These are phyloP conservation scores for Noturus placidus DNA, from an alignment of 2,113 vertebrate genomes.

Conservation along the genomic window DNA sequence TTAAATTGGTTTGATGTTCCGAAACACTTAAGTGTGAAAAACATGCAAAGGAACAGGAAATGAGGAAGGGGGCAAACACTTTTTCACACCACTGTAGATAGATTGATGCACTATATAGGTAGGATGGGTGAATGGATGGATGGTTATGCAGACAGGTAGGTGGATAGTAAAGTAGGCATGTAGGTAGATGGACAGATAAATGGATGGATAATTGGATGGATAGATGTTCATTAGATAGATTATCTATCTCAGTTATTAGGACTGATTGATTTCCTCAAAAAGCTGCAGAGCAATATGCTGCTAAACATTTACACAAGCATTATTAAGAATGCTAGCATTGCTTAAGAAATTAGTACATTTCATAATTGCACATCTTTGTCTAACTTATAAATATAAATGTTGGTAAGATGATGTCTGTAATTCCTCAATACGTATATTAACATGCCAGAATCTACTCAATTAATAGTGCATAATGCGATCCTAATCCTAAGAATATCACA, in stretches of 20 bases:
- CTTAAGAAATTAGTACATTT: background rate
- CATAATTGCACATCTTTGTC: background rate
- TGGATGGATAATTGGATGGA: background rate
- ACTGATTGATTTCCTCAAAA: background rate
- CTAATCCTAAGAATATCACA: background rate
- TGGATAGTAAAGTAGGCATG: too few relatives aligned
- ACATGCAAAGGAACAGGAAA: too few relatives aligned
- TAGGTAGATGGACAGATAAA: background rate
- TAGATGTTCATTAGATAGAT: background rate
- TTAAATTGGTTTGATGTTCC: too few relatives aligned
- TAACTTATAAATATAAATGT: background rate
- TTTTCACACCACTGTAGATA: too few relatives aligned
- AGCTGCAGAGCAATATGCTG: background rate
- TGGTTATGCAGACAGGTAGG: too few relatives aligned
- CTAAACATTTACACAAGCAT: background rate
- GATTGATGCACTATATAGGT: too few relatives aligned
- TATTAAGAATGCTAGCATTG: background rate
- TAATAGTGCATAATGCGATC: background rate
- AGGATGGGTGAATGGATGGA: too few relatives aligned
- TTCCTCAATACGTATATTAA: background rate
- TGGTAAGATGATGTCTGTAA: background rate
- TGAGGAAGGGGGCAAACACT: too few relatives aligned
- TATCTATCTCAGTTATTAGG: background rate
- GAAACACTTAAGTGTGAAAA: too few relatives aligned
- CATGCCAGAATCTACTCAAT: background rate